phyloP scores from a whole-genome alignment of 2,797 vertebrate species.

The Labeo calbasu region DNA sequence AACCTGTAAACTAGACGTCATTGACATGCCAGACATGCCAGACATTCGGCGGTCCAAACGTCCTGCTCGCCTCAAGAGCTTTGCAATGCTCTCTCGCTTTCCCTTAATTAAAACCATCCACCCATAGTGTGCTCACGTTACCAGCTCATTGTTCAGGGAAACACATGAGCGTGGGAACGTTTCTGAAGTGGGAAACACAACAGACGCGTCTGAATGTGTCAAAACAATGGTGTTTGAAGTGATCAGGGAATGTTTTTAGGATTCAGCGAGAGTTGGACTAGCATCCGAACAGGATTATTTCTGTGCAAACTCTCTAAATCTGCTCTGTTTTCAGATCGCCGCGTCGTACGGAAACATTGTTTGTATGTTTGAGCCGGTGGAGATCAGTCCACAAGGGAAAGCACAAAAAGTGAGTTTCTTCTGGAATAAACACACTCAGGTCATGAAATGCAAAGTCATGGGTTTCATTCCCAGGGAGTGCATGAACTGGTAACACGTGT shows the following conservation, averaged over 20 bases:
- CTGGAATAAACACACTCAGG: background rate
- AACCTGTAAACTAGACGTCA: background rate
- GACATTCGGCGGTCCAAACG: background rate
- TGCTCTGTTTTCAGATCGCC: slow-evolving; percentile 84
- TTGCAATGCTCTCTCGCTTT: background rate
- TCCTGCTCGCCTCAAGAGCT: background rate
- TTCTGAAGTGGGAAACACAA: background rate
- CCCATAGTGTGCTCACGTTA: slow-evolving; percentile 1
- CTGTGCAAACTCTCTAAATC: background rate
- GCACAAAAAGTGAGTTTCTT: slow-evolving; percentile 80
- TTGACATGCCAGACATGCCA: background rate
- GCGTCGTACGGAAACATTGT: slow-evolving; percentile 93
- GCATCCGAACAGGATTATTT: background rate
- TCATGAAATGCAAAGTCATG: background rate
- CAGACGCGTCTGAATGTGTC: background rate
- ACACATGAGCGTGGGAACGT: background rate
- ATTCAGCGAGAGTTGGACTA: background rate
- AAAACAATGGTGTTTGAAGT: background rate
- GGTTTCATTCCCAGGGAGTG: background rate
- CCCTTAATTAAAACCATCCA: slow-evolving; percentile 6
- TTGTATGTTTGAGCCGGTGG: slow-evolving; percentile 93
- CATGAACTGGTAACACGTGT: background rate
- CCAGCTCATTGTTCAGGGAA: background rate
- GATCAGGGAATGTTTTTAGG: background rate
- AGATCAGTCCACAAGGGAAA: slow-evolving; percentile 79